These are phyloP conservation scores for Xerus rutilus DNA, from an alignment of 2,797 vertebrate species.

Conservation along the genomic window DNA sequence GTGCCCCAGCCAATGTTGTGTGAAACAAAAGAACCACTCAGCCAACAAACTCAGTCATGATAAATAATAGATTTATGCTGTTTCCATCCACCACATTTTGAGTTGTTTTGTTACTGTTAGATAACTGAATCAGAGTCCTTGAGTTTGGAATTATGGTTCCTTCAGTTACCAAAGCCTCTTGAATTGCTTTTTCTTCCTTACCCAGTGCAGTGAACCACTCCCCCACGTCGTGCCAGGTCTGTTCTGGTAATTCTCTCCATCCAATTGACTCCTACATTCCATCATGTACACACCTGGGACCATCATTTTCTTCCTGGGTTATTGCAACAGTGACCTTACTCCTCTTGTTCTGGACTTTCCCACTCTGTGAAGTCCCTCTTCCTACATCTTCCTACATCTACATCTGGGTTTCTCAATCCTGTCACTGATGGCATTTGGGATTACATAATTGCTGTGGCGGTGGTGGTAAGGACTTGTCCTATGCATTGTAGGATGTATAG, in stretches of 20 bases:
- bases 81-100: neutral
- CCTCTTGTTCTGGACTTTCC: neutral
- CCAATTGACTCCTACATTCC: neutral
- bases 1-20: neutral
- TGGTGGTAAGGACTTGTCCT: neutral
- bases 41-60: neutral
- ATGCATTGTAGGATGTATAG: rapidly evolving
- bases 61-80: neutral
- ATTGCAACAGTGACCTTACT: neutral
- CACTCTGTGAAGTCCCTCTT: neutral
- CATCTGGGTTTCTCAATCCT: neutral
- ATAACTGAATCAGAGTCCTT: neutral
- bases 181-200: neutral
- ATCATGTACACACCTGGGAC: neutral
- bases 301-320: neutral
- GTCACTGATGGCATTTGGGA: neutral
- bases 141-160: neutral
- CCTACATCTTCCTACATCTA: neutral
- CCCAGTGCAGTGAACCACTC: neutral
- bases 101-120: neutral
- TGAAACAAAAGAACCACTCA: neutral
- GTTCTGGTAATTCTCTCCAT: neutral
- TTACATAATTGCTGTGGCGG: neutral
- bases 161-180: neutral
- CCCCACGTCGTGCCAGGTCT: rapidly evolving